These are phyloP conservation scores for Erythrocercus mccallii DNA, from an alignment of 2,113 vertebrate genomes.

Conservation along the genomic window DNA sequence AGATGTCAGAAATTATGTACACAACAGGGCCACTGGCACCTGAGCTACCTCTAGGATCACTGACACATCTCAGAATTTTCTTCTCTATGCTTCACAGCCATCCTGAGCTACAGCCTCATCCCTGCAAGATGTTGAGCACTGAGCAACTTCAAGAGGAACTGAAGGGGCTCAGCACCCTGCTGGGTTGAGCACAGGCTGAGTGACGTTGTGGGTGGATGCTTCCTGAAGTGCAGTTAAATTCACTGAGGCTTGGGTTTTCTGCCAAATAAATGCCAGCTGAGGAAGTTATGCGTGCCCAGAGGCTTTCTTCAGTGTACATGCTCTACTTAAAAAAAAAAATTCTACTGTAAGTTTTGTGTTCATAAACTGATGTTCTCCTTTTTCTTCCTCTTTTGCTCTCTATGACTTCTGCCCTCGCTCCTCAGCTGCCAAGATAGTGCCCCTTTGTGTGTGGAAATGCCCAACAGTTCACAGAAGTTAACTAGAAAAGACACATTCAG, in stretches of 20 bases:
- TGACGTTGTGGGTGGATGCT: background rate
- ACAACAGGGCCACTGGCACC: background rate
- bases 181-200: background rate
- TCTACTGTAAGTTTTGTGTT: slow-evolving; percentile 74
- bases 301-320: slow-evolving; percentile 56
- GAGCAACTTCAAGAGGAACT: background rate
- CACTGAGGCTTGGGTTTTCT: slow-evolving; percentile 45
- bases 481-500: slow-evolving; percentile 68
- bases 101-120: background rate
- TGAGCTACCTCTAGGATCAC: background rate
- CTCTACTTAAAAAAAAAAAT: slow-evolving; percentile 32
- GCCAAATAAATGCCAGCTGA: slow-evolving; percentile 66
- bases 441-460: slow-evolving; percentile 62
- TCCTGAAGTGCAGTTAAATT: slow-evolving; percentile 50
- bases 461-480: slow-evolving; percentile 56
- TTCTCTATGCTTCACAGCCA: background rate
- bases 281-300: slow-evolving; percentile 48
- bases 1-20: background rate
- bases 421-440: slow-evolving; percentile 64
- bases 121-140: background rate
- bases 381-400: slow-evolving; percentile 60
- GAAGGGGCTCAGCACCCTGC: background rate
- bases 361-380: slow-evolving; percentile 66
- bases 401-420: slow-evolving; percentile 65
- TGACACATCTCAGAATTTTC: background rate